These are phyloP conservation scores for Sylvietta virens DNA, from an alignment of 2,113 vertebrate species.

Conservation along the genomic window DNA sequence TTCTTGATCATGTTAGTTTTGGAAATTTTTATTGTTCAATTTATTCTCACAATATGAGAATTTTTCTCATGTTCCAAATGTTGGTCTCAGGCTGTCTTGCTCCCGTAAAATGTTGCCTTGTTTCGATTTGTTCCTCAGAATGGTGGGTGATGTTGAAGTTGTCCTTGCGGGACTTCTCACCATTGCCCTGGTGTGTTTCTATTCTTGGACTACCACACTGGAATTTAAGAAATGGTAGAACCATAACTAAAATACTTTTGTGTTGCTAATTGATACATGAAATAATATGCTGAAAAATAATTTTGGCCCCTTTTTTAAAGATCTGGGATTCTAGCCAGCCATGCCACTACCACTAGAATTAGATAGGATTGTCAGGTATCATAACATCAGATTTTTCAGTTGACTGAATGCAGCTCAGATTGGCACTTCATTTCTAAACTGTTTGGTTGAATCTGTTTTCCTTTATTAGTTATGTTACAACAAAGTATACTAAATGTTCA, in stretches of 20 bases:
- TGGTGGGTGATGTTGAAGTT: not conserved
- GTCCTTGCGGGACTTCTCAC: not conserved
- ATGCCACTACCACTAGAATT: not conserved
- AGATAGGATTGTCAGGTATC: not conserved
- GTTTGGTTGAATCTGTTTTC: constrained; percentile 2
- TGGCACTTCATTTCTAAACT: constrained; percentile 20
- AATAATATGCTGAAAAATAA: not conserved
- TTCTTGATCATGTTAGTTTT: not conserved
- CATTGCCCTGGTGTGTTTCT: not conserved
- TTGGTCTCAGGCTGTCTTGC: not conserved
- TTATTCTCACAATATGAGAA: not conserved
- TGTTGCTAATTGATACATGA: not conserved
- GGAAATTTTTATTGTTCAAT: not conserved
- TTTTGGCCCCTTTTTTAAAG: not conserved
- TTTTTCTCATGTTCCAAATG: not conserved
- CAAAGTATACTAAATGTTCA: constrained; percentile 17
- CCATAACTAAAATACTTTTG: not conserved
- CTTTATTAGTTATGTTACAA: constrained; percentile 46
- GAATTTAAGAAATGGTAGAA: not conserved
- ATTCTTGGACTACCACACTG: not conserved
- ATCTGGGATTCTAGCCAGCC: not conserved
- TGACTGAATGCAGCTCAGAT: not conserved
- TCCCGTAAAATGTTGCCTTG: not conserved
- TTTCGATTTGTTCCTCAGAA: not conserved
- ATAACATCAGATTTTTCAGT: not conserved